Percentiles rank a stretch among this genome's conserved stretches.
phyloP scores from a whole-genome alignment of 2,797 vertebrate species.

The Xerus rutilus region DNA sequence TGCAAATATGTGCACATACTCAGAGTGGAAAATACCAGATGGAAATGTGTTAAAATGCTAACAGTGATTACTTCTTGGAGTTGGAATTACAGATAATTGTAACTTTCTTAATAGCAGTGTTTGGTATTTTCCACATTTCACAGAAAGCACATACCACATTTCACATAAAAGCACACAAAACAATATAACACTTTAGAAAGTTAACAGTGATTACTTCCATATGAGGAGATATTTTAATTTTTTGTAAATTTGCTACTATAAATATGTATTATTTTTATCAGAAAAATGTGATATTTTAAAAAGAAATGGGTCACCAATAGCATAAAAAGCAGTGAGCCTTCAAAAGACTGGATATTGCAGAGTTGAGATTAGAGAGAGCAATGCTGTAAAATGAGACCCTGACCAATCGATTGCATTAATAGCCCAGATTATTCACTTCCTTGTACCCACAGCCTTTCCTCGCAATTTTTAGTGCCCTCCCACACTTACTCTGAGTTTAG shows the following conservation, averaged over 20 bases:
- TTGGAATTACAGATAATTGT: constrained; percentile 56
- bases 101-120: constrained; percentile 39
- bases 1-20: constrained; percentile 22
- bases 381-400: neutral
- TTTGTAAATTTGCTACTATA: neutral
- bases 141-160: neutral
- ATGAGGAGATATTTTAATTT: neutral
- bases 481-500: neutral
- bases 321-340: neutral
- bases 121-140: constrained; percentile 48
- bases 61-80: constrained; percentile 15
- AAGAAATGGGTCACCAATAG: neutral
- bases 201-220: neutral
- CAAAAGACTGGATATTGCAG: neutral
- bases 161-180: constrained; percentile 4
- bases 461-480: neutral
- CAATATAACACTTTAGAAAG: neutral
- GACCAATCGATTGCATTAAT: neutral
- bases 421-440: neutral
- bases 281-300: neutral
- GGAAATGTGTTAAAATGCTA: constrained; percentile 62
- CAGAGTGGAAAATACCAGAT: constrained; percentile 43
- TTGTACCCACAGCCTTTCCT: neutral
- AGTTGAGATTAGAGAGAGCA: neutral
- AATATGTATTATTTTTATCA: constrained; percentile 23